A percentile compares a stretch with the other conserved stretches of the same genome.
Evolutionary conservation across 2,113 vertebrate species (phyloP).

Genomic region (Malaclemys terrapin): DNA sequence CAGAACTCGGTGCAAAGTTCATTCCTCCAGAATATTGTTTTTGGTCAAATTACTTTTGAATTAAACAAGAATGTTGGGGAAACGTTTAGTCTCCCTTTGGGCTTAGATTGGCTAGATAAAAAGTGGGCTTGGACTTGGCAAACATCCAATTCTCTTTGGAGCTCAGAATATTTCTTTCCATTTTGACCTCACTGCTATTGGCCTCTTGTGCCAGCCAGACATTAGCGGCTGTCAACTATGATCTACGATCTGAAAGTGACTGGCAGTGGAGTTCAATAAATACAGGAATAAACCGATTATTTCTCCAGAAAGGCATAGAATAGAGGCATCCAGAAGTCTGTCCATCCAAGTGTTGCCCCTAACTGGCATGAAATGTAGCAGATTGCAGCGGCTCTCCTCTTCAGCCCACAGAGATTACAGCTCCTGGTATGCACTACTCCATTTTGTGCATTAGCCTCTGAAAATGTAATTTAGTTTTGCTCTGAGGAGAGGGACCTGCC

Average conservation of each 20-base stretch:
- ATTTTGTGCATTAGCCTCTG: not conserved
- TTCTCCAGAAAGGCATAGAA: not conserved
- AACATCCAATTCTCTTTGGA: slow-evolving; percentile 31
- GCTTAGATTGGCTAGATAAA: slow-evolving; percentile 30
- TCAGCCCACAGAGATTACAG: not conserved
- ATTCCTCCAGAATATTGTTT: slow-evolving; percentile 44
- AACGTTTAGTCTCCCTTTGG: slow-evolving; percentile 22
- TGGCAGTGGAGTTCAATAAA: slow-evolving; percentile 9
- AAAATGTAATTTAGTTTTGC: not conserved
- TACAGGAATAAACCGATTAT: not conserved
- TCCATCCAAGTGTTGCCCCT: not conserved
- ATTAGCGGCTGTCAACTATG: not conserved
- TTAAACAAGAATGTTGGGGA: slow-evolving; percentile 44
- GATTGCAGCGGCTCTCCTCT: slow-evolving; percentile 6
- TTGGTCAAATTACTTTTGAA: slow-evolving; percentile 32
- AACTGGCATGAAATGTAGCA: not conserved
- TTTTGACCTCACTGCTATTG: slow-evolving; percentile 40
- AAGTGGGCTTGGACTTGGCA: slow-evolving; percentile 49
- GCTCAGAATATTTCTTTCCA: not conserved
- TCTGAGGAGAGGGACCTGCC: not conserved
- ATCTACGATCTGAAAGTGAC: slow-evolving; percentile 21
- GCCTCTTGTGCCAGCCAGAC: not conserved
- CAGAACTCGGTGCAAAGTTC: slow-evolving; percentile 4
- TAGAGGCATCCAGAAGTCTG: not conserved
- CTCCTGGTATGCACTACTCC: not conserved